A percentile compares a stretch with the other conserved stretches of the same genome.
These are phyloP conservation scores for Ferrisia virgata DNA, from an alignment of 2,888 invertebrate species.

Conservation along the genomic window DNA sequence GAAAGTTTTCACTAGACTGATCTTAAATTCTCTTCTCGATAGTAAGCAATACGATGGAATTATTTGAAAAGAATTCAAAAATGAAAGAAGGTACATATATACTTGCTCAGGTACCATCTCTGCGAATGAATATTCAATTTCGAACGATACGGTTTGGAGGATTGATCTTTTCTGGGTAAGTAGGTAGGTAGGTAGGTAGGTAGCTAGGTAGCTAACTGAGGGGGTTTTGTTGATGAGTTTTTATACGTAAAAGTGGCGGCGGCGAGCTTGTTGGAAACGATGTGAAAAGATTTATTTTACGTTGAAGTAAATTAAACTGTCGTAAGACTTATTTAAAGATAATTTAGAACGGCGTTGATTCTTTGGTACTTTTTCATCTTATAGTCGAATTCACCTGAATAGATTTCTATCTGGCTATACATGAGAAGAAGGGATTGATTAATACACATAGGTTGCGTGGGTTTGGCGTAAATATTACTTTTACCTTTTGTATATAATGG, in stretches of 20 bases:
- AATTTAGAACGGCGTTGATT: neutral
- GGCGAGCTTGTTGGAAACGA: neutral
- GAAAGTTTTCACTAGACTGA: neutral
- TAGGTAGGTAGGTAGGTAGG: too few relatives aligned
- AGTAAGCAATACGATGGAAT: neutral
- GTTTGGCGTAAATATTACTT: neutral
- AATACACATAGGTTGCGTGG: neutral
- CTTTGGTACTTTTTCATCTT: neutral
- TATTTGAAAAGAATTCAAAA: neutral
- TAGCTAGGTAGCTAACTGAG: too few relatives aligned
- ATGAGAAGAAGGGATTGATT: neutral
- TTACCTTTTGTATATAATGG: neutral
- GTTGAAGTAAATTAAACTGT: constrained; percentile 3
- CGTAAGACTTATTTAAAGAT: neutral
- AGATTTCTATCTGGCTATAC: neutral
- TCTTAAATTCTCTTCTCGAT: neutral
- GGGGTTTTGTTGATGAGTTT: neutral
- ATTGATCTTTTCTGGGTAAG: neutral
- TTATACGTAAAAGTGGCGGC: neutral
- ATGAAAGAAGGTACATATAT: neutral
- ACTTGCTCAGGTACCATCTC: too few relatives aligned
- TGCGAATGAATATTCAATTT: neutral
- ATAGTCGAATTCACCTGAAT: neutral
- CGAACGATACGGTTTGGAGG: neutral
- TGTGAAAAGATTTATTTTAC: neutral